These are phyloP conservation scores for Zaprionus inermis DNA, from an alignment of 1,140 invertebrate species.

Conservation along the genomic window DNA sequence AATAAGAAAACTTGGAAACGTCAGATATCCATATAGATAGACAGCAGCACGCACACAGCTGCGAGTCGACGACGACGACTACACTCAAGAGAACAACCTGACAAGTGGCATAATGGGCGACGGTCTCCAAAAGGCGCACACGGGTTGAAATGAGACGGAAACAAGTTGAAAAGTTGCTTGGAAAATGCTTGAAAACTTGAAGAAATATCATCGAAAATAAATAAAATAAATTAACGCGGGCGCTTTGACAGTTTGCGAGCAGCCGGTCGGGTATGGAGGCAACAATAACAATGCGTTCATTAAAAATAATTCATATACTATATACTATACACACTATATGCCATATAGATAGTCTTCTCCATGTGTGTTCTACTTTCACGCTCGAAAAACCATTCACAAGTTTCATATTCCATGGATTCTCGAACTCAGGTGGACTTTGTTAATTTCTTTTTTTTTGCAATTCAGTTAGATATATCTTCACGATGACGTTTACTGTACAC, in stretches of 20 bases:
- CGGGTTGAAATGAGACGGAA: conserved; percentile 58
- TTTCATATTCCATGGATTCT: background rate
- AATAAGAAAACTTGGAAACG: conserved; percentile 38
- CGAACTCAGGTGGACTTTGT: background rate
- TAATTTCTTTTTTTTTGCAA: background rate
- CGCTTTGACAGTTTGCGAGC: conserved; percentile 71
- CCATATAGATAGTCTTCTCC: conserved; percentile 4
- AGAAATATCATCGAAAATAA: conserved; percentile 75
- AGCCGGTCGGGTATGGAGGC: conserved; percentile 57
- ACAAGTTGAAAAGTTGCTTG: conserved; percentile 50
- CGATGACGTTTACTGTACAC: conserved; percentile 18
- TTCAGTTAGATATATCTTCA: background rate
- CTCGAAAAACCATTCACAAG: conserved; percentile 12
- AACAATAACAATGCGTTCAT: conserved; percentile 50
- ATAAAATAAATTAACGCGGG: conserved; percentile 71
- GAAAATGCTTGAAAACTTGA: conserved; percentile 52
- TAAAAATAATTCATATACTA: conserved; percentile 45
- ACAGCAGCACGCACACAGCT: conserved; percentile 15
- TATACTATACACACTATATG: conserved; percentile 13
- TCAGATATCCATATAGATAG: conserved; percentile 34
- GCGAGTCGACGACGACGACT: conserved; percentile 2
- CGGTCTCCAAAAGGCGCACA: conserved; percentile 36
- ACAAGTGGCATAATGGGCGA: conserved; percentile 46
- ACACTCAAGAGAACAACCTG: conserved; percentile 53
- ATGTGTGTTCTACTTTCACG: conserved; percentile 39